A percentile compares a stretch with the other conserved stretches of the same genome.
Evolutionary conservation across 2,113 vertebrate genomes (phyloP).

Genomic region (Porphyrio hochstetteri): DNA sequence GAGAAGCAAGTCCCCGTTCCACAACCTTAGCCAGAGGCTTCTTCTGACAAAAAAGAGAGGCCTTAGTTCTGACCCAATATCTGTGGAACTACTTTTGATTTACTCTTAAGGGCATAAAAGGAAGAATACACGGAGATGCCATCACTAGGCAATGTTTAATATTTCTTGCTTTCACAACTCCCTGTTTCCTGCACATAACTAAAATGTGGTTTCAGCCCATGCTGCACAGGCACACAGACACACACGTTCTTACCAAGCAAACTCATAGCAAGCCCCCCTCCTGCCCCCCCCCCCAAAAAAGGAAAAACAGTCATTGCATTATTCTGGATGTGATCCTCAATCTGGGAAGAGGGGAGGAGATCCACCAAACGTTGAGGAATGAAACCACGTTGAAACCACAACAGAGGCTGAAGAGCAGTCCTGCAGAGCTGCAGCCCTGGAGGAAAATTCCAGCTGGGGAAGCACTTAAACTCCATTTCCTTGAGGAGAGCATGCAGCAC

Average conservation of each 20-base stretch:
- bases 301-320: not conserved
- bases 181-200: not conserved
- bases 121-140: not conserved
- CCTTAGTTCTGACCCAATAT: not conserved
- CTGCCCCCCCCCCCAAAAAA: not conserved
- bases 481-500: not conserved
- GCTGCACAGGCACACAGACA: not conserved
- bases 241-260: not conserved
- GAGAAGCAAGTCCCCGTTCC: not conserved
- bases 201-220: not conserved
- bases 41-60: too few relatives aligned
- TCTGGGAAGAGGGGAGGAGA: not conserved
- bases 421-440: not conserved
- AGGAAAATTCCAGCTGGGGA: slow-evolving; percentile 26
- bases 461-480: not conserved
- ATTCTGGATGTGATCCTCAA: not conserved
- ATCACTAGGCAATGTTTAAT: not conserved
- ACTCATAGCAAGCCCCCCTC: not conserved
- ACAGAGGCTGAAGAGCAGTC: not conserved
- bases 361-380: not conserved
- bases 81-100: not conserved
- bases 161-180: not conserved
- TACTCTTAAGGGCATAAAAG: not conserved
- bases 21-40: not conserved
- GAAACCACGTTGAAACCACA: not conserved